These are phyloP conservation scores for Perodicticus potto DNA, from an alignment of 2,797 vertebrate genomes.

Conservation along the genomic window DNA sequence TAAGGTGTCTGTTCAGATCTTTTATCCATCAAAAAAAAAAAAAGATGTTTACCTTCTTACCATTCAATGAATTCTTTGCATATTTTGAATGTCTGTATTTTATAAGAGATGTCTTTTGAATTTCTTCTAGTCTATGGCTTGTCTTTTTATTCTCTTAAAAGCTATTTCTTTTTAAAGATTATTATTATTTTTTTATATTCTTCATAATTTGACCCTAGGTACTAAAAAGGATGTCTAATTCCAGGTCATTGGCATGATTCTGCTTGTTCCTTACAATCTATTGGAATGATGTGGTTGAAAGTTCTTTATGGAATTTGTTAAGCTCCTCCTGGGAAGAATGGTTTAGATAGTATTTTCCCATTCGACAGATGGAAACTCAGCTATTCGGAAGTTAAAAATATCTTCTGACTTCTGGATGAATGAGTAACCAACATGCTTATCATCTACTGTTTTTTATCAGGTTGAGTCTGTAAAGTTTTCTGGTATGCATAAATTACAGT, in stretches of 20 bases:
- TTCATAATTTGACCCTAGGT: neutral
- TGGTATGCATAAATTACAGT: neutral
- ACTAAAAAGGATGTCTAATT: conserved; percentile 1
- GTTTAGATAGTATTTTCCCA: neutral
- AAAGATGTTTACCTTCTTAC: neutral
- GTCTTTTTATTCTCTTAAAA: neutral
- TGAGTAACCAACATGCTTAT: neutral
- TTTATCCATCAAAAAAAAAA: neutral
- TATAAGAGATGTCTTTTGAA: neutral
- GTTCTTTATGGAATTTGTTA: neutral
- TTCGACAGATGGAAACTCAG: neutral
- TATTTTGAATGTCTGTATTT: neutral
- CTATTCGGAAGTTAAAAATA: neutral
- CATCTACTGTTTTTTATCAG: neutral
- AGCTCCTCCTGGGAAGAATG: neutral
- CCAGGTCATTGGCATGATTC: neutral
- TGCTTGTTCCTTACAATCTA: neutral
- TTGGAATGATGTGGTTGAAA: neutral
- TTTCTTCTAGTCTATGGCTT: neutral
- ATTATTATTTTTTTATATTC: neutral
- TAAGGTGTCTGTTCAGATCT: neutral
- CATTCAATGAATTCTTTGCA: neutral
- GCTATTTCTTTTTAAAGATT: neutral
- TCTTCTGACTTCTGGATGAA: neutral
- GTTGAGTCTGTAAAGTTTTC: neutral